Evolutionary conservation across 2,888 invertebrate genomes (phyloP).

Genomic region (Microchrysa polita): DNA sequence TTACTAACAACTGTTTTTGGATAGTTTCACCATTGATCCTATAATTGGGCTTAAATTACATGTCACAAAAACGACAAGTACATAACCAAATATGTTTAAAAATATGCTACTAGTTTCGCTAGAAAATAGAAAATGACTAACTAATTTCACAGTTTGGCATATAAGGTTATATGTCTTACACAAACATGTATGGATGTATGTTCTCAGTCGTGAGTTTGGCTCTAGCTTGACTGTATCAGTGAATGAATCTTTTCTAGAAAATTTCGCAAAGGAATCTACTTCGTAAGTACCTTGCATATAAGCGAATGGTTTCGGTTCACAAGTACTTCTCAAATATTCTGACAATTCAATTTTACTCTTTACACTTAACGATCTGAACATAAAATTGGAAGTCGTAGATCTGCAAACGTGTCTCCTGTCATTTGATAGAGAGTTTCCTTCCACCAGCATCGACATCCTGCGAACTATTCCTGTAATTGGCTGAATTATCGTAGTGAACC

Average conservation of each 20-base stretch:
- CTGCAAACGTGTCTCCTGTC: conserved; percentile 1
- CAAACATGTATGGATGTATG: background rate
- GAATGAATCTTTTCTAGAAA: background rate
- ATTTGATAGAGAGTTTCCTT: conserved; percentile 1
- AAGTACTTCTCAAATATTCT: background rate
- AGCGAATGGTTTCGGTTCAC: background rate
- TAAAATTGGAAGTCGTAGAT: background rate
- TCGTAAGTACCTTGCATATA: background rate
- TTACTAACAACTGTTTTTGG: conserved; percentile 26
- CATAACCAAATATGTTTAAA: conserved; percentile 21
- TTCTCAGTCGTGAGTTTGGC: no score
- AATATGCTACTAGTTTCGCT: conserved; percentile 6
- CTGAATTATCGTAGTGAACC: background rate
- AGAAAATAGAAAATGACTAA: conserved; percentile 33
- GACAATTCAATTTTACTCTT: conserved; percentile 26
- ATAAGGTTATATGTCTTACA: conserved; percentile 23
- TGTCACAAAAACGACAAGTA: conserved; percentile 29
- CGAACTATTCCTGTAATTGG: conserved; percentile 31
- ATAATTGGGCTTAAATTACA: conserved; percentile 13
- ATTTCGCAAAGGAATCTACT: background rate
- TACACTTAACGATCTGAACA: conserved; percentile 3
- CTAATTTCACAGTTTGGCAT: conserved; percentile 45
- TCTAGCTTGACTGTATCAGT: no score
- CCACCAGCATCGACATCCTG: background rate
- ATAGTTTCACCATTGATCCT: background rate